A percentile compares a stretch with the other conserved stretches of the same genome.
Evolutionary conservation across 2,888 invertebrate species (phyloP).

Genomic region (Oscheius sp.): DNA sequence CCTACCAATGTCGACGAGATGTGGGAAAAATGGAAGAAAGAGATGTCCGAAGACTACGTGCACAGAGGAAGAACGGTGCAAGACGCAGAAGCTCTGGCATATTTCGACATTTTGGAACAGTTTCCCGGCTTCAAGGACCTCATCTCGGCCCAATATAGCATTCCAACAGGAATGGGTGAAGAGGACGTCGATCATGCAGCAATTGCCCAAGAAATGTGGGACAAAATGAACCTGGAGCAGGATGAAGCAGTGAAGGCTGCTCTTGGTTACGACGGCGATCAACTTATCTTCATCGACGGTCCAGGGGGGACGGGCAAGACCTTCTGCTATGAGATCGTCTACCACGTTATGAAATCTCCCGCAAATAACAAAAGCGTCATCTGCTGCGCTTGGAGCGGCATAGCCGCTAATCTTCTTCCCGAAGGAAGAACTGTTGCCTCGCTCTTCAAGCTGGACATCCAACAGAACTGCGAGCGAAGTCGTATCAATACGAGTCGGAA

Average conservation of each 20-base stretch:
- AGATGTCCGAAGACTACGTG: constrained; percentile 23
- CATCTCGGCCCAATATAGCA: background rate
- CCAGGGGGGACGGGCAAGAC: constrained; percentile 43
- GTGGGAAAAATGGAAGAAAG: constrained; percentile 24
- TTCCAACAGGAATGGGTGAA: background rate
- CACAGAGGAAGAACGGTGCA: background rate
- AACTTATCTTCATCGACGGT: constrained; percentile 34
- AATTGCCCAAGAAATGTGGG: constrained; percentile 6
- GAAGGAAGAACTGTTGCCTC: too few relatives aligned
- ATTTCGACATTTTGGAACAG: constrained; percentile 28
- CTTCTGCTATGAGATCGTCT: constrained; percentile 34
- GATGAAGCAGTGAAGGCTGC: background rate
- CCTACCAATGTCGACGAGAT: constrained; percentile 6
- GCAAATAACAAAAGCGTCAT: constrained; percentile 12
- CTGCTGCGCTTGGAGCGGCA: too few relatives aligned
- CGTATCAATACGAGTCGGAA: too few relatives aligned
- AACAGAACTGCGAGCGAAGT: too few relatives aligned
- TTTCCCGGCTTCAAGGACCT: background rate
- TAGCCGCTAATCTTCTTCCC: too few relatives aligned
- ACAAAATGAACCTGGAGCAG: too few relatives aligned
- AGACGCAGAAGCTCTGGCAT: constrained; percentile 31
- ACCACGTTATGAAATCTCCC: constrained; percentile 20
- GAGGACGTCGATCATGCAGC: background rate
- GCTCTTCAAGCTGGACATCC: too few relatives aligned
- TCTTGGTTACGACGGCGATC: background rate